Base-by-base conservation (phyloP, 2,797 vertebrate genomes). In the Salmo trutta region DNA sequence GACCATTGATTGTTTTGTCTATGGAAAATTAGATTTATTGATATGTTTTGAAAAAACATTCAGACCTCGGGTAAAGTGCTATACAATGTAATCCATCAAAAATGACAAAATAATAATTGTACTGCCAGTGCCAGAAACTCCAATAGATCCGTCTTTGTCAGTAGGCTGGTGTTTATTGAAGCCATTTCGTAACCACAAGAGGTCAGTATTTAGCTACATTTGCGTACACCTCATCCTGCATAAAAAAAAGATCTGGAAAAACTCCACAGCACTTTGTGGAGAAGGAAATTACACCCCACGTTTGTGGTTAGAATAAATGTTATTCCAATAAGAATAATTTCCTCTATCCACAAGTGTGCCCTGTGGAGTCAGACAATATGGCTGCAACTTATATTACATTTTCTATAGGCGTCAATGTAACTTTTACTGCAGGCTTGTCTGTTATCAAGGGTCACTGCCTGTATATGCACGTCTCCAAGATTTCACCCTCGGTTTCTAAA, bases 281-380 rank as follows among this genome's bases (percentile, higher is more conserved):
- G 47, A 52, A 52, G 70, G 70, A 52, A 72, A 72, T 54, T 53
- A 41, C 15, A 15, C 51, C 17, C 47, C 51, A 27, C 21, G 54
- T 54, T 31, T 53, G 71, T 72, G 51, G 52, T 72, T 27, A 29
- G 27, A 47, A 51, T 71, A 17, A 17, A 72, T 53, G 71, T 72
- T n/a, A 72, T 53, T 72, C 27, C 51, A 7, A 36, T 4, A 53
- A 16, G 2, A 54, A 54, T 54, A 0, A 72, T 54, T 72, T 72
- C 27, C 71, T 33, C 66, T 6, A 36, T 67, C 66, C 29, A 67
- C 27, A 67, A 21, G 29, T 67, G 29, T 66, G 8, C 12, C 10
- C 65, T 29, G 65, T 66, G 24, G 27, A 29, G 10, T 31, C 65
- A 29, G 59, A 24, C n/a, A 67, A 29, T 33, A 67, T 67, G 65